These are phyloP conservation scores for Thaleichthys pacificus DNA, from an alignment of 2,797 vertebrate species.

Conservation along the genomic window DNA sequence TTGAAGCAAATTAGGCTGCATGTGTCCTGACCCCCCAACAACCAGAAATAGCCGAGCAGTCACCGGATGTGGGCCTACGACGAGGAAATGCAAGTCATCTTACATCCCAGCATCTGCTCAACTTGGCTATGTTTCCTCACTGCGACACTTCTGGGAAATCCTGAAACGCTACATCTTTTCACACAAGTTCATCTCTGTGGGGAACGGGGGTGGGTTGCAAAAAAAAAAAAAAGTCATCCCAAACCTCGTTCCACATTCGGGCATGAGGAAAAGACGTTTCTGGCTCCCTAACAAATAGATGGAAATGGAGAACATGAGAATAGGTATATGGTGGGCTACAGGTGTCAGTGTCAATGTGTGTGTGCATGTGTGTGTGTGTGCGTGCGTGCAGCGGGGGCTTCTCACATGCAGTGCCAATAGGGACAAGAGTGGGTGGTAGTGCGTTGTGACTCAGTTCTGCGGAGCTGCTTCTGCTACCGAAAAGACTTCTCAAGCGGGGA, in stretches of 20 bases:
- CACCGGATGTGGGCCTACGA: neutral
- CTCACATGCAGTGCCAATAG: slow-evolving; percentile 27
- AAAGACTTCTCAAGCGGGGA: neutral
- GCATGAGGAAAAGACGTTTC: neutral
- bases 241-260: neutral
- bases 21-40: neutral
- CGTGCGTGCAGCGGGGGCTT: neutral
- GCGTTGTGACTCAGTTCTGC: slow-evolving; percentile 55
- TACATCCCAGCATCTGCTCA: slow-evolving; percentile 54
- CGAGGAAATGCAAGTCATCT: slow-evolving; percentile 16
- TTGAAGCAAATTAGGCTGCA: neutral
- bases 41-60: neutral
- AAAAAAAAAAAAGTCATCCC: neutral
- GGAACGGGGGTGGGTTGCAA: neutral
- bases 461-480: slow-evolving; percentile 14
- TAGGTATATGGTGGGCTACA: neutral
- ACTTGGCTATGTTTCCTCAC: slow-evolving; percentile 48
- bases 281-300: no score
- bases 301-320: neutral
- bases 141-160: slow-evolving; percentile 35
- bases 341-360: slow-evolving; percentile 1
- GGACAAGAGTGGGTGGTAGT: slow-evolving; percentile 48
- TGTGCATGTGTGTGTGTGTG: slow-evolving; percentile 4
- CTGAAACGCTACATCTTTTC: neutral
- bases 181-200: neutral